Evolutionary conservation across 2,888 invertebrate genomes (phyloP).

Genomic region (Drosophila borborema): DNA sequence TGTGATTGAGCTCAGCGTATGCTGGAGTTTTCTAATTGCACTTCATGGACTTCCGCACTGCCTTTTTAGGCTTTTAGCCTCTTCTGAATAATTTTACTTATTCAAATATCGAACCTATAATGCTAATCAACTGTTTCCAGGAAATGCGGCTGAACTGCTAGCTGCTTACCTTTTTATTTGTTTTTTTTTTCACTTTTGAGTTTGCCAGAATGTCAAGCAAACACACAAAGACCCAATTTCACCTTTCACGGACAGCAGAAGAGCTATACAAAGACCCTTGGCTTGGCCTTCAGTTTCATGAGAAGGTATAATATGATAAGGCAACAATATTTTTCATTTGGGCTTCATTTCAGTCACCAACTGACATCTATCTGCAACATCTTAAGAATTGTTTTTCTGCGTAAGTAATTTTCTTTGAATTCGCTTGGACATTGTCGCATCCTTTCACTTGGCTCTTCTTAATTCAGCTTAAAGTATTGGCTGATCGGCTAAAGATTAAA

Average conservation of each 20-base stretch:
- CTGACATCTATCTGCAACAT: neutral
- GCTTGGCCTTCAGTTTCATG: neutral
- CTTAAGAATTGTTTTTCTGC: neutral
- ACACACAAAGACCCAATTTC: neutral
- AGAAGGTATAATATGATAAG: neutral
- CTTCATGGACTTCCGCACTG: neutral
- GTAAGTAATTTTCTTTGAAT: neutral
- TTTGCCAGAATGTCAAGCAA: neutral
- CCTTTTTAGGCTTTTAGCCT: no score
- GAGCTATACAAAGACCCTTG: neutral
- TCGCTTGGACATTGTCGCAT: neutral
- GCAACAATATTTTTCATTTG: neutral
- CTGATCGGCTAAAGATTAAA: conserved; percentile 28
- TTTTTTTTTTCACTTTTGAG: neutral
- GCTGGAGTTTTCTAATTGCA: neutral
- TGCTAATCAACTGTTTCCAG: neutral
- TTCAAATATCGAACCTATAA: neutral
- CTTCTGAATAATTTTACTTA: neutral
- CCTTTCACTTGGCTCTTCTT: neutral
- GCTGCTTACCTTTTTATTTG: neutral
- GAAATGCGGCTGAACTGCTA: neutral
- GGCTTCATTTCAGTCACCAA: neutral
- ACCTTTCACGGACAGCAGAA: neutral
- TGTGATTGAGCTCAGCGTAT: neutral
- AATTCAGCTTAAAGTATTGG: conserved; percentile 3